A percentile compares a stretch with the other conserved stretches of the same genome.
These are phyloP conservation scores for Chrysogorgia sp. DNA, from an alignment of 92 coral and sea anemone species.

Conservation along the genomic window DNA sequence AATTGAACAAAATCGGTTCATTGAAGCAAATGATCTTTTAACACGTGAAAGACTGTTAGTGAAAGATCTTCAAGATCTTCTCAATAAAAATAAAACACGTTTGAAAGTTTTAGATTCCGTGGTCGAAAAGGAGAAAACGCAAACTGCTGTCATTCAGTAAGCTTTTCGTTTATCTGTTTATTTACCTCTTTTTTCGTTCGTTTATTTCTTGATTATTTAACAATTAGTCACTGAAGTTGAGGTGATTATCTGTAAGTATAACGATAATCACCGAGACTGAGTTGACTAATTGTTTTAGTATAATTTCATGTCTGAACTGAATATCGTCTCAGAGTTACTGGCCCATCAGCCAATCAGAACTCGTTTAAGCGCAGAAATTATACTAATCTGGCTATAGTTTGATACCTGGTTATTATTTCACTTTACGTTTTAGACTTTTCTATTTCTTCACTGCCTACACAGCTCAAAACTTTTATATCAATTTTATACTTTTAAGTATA, in stretches of 20 bases:
- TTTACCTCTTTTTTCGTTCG: not conserved
- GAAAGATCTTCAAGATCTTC: constrained; percentile 78
- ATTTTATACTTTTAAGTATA: too few species aligned
- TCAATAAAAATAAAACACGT: constrained; percentile 72
- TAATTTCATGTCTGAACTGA: too few species aligned
- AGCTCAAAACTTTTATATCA: too few species aligned
- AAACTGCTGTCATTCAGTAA: constrained; percentile 77
- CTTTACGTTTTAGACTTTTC: too few species aligned
- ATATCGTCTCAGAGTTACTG: too few species aligned
- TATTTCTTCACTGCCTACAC: too few species aligned
- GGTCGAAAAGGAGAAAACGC: constrained; percentile 78
- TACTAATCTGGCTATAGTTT: too few species aligned
- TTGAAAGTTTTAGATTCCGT: constrained; percentile 71
- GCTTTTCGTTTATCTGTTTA: not conserved
- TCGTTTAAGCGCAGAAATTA: too few species aligned
- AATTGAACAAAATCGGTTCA: constrained; percentile 60
- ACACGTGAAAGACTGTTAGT: constrained; percentile 75
- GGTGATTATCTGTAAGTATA: not conserved
- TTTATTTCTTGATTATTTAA: not conserved
- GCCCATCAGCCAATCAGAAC: too few species aligned
- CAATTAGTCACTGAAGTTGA: not conserved
- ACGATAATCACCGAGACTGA: too few species aligned
- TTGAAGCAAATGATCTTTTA: constrained; percentile 73
- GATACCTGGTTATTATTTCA: too few species aligned
- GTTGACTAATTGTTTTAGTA: too few species aligned